Base-by-base conservation (phyloP, 2,888 invertebrate genomes). In the Harpalus rufipes region DNA sequence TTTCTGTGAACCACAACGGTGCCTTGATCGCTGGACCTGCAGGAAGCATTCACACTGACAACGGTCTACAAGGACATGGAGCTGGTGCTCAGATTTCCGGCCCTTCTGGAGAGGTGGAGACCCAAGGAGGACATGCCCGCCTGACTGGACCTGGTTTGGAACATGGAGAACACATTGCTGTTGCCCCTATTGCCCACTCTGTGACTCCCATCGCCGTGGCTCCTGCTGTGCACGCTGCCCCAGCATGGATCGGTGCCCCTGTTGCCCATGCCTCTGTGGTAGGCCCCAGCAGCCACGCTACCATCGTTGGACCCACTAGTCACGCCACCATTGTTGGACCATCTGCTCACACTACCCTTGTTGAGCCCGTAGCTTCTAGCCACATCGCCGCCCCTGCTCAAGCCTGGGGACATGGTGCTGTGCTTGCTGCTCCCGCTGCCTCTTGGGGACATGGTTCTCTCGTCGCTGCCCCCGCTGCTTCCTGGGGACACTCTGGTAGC, bases 1-100 rank as follows among this genome's bases (percentile, higher is more conserved):
- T 88, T n/a, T 83, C 86, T 56, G 88, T 87, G 21, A 87, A 86
- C 1, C 72, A 41, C 16, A 18, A 72, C 16, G 72, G 72, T 12
- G 72, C 32, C 18, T 7, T 44, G 16, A 44, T 72, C 41, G 72
- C 72, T 7, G 72, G 72, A 10, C 72, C 72, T 3, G 21, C 72
- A 14, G 72, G 72, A 14, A 32, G 21, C 63, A 21, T 63, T 12
- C 63, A 63, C 63, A 63, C 63, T 21, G 63, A 63, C 25, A 63
- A 63, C 63, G 63, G 63, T 12, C 63, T 63, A 5, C 63, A 63
- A 25, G 63, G 63, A 8, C 63, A 63, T 10, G 63, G 63, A 76
- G 89, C 89, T 63, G 87, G 88, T 16, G 87, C 88, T 51, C 87
- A 88, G 44, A 86, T 89, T 25, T 87, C 88, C 16, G 88, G 89